Evolutionary conservation across 30 jellyfish, hydroid and myxozoan species (phyloP).

Genomic region (Turritopsis rubra): DNA sequence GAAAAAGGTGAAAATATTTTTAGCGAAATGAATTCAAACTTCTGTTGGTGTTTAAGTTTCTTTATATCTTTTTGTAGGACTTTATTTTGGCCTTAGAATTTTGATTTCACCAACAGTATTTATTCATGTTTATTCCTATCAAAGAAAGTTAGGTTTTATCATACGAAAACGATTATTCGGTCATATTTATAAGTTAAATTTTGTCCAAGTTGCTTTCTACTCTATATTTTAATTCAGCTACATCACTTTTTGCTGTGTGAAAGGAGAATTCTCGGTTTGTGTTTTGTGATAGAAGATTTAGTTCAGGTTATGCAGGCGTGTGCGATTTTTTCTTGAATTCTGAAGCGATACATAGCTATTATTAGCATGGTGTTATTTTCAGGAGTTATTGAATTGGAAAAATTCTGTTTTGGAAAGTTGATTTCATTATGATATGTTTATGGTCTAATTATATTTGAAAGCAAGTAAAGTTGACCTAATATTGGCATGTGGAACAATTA

Average conservation of each 20-base stretch:
- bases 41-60: no score
- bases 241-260: neutral
- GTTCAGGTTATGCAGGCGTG: neutral
- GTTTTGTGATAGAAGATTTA: neutral
- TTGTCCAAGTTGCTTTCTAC: neutral
- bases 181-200: neutral
- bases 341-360: no score
- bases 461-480: no score
- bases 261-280: neutral
- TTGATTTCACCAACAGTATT: neutral
- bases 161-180: neutral
- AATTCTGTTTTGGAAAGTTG: neutral
- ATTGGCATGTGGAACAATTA: no score
- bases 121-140: neutral
- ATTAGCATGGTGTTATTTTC: no score
- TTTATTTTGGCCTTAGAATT: neutral
- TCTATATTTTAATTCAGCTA: neutral
- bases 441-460: no score
- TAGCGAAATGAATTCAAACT: neutral
- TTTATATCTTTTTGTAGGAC: neutral
- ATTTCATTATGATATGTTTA: neutral
- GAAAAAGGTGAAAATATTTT: neutral
- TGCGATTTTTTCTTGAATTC: neutral
- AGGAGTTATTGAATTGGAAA: no score
- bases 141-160: no score